Conservation (phyloP, 2,113 vertebrate species). For the Muntiacus muntjak region DNA sequence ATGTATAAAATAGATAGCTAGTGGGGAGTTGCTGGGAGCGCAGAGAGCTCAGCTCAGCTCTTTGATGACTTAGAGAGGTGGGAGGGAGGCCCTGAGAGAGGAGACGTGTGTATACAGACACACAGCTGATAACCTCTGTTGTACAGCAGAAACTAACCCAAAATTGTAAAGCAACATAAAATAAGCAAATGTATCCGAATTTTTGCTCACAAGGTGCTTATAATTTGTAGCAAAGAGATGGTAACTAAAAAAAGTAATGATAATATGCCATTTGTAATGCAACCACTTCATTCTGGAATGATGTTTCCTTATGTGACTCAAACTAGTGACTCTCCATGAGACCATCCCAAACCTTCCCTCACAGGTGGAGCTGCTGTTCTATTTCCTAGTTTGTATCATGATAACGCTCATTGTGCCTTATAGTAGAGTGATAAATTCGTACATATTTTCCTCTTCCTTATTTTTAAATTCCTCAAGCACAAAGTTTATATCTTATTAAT, state of each 20-base stretch:
- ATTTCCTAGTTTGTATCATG: neutral
- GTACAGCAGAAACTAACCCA: neutral
- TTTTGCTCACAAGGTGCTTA: neutral
- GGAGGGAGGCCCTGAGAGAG: neutral
- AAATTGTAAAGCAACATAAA: neutral
- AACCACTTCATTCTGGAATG: neutral
- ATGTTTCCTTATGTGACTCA: neutral
- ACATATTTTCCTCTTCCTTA: neutral
- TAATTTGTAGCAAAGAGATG: neutral
- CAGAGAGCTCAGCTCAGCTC: neutral
- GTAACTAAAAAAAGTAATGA: neutral
- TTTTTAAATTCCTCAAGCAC: neutral
- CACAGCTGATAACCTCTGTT: neutral
- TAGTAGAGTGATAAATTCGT: neutral
- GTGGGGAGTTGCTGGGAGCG: neutral
- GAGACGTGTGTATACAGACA: neutral
- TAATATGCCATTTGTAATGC: too few relatives aligned
- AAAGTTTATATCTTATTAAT: neutral
- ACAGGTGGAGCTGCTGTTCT: fast-evolving
- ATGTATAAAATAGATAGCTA: neutral
- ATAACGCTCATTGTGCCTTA: neutral
- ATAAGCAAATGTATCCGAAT: neutral
- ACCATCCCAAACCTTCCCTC: neutral
- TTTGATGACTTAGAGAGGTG: neutral
- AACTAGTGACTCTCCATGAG: neutral